Evolutionary conservation across 2,797 vertebrate genomes (phyloP).

Genomic region (Alca torda): DNA sequence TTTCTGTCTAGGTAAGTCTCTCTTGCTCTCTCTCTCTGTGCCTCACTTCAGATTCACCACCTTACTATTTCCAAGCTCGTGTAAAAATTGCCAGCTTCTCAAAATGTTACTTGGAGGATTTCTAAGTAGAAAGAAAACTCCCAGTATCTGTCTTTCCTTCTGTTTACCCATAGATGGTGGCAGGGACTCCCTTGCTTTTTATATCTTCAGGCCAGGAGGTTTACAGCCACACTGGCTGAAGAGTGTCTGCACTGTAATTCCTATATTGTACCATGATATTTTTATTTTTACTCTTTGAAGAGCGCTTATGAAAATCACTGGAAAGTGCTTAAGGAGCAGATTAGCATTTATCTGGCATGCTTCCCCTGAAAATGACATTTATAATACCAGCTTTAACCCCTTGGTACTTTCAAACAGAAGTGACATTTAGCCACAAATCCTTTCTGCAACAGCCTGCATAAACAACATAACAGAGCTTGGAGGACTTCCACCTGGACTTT

Average conservation of each 20-base stretch:
- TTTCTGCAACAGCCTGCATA: neutral
- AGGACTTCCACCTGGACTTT: constrained; percentile 31
- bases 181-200: neutral
- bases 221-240: neutral
- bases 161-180: neutral
- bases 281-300: constrained; percentile 39
- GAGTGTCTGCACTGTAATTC: neutral
- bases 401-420: constrained; percentile 2
- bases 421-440: constrained; percentile 34
- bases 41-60: neutral
- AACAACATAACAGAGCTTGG: constrained; percentile 4
- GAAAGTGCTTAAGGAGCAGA: constrained; percentile 39
- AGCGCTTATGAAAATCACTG: constrained; percentile 27
- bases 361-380: constrained; percentile 31
- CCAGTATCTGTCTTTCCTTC: neutral
- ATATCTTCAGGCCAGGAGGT: neutral
- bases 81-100: neutral
- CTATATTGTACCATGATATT: neutral
- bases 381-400: constrained; percentile 53
- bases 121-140: neutral
- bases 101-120: neutral
- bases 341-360: constrained; percentile 35
- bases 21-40: neutral
- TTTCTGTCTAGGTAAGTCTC: neutral
- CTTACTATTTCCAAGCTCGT: neutral